phyloP scores from a whole-genome alignment of 2,797 vertebrate genomes.

The Protosalanx chinensis region DNA sequence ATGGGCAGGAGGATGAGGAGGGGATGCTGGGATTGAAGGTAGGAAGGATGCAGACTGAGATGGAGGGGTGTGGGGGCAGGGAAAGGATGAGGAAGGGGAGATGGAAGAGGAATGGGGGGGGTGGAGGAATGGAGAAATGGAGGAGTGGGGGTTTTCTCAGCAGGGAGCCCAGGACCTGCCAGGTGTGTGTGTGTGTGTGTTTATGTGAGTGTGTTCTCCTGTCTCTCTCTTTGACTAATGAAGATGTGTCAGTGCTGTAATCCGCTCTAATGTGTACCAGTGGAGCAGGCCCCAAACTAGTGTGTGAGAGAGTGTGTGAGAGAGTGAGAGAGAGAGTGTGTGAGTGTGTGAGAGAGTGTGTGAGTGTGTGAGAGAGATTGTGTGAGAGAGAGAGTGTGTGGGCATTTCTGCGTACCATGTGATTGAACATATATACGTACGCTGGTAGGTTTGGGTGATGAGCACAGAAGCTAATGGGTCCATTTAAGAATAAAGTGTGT shows the following conservation, averaged over 20 bases:
- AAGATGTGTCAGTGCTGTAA: constrained; percentile 83
- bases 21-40: not conserved
- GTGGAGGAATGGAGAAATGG: not conserved
- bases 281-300: constrained; percentile 54
- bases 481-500: constrained; percentile 23
- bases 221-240: constrained; percentile 83
- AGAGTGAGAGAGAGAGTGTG: not conserved
- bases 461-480: too few relatives aligned
- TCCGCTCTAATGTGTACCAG: constrained; percentile 79
- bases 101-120: not conserved
- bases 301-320: constrained; percentile 4
- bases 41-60: not conserved
- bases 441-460: too few relatives aligned
- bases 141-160: not conserved
- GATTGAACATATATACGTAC: constrained; percentile 11
- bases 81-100: not conserved
- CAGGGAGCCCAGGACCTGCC: constrained; percentile 57
- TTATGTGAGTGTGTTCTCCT: constrained; percentile 30
- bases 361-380: constrained; percentile 14
- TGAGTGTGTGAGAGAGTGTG: constrained; percentile 4
- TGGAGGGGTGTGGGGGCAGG: not conserved
- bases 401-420: constrained; percentile 13
- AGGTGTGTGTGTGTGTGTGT: constrained; percentile 31
- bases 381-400: not conserved
- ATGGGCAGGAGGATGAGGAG: not conserved